phyloP scores from a whole-genome alignment of 1,140 invertebrate species.

The Portunus trituberculatus region DNA sequence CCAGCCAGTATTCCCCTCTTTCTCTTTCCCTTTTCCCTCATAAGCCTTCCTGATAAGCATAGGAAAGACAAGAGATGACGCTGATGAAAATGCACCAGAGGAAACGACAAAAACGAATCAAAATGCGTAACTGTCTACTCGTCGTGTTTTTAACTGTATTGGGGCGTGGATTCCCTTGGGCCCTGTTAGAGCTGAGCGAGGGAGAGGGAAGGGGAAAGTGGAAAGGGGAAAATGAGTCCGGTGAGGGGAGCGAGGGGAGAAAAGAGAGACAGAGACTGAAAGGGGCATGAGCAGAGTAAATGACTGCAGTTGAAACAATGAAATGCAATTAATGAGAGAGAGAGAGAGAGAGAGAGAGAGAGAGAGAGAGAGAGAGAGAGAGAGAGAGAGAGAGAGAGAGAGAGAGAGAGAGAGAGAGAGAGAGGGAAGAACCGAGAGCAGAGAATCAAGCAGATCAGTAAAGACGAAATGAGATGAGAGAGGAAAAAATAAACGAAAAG shows the following conservation, averaged over 20 bases:
- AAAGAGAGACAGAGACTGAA: neutral
- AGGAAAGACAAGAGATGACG: neutral
- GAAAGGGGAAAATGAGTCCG: neutral
- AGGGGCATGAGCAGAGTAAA: neutral
- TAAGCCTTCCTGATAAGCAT: neutral
- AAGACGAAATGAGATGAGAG: too few species aligned
- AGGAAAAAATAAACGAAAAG: too few species aligned
- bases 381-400: conserved; percentile 25
- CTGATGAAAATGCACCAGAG: neutral
- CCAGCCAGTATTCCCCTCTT: too few species aligned
- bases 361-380: too few species aligned
- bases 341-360: conserved; percentile 8
- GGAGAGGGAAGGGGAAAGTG: neutral
- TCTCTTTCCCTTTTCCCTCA: neutral
- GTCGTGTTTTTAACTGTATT: neutral
- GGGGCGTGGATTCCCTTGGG: conserved; percentile 14
- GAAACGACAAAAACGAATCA: neutral
- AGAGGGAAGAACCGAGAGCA: too few species aligned
- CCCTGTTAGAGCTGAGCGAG: neutral
- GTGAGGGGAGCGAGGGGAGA: neutral
- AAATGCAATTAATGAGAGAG: neutral
- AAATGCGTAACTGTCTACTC: conserved; percentile 1
- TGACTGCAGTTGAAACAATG: neutral
- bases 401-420: too few species aligned
- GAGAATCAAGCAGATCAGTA: too few species aligned